Evolutionary conservation across 2,888 invertebrate genomes (phyloP).

Genomic region (Laothoe populi): DNA sequence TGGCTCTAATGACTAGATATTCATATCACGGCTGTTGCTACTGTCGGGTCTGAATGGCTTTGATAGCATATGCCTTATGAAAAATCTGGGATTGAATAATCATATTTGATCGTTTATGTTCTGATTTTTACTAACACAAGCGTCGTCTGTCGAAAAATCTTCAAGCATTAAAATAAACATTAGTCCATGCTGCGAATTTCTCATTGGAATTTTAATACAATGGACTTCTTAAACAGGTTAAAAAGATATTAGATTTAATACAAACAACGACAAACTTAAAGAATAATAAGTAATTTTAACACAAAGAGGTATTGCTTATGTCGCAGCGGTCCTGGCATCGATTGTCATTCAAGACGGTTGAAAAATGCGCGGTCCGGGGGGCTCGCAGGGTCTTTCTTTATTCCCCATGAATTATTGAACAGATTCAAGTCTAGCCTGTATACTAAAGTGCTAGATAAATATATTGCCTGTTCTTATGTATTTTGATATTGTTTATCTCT

Average conservation of each 20-base stretch:
- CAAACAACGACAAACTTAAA: slow-evolving; percentile 37
- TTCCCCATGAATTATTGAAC: slow-evolving; percentile 77
- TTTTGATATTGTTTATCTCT: slow-evolving; percentile 27
- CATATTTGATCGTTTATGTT: no score
- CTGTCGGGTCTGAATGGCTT: no score
- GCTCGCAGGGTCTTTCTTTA: slow-evolving; percentile 67
- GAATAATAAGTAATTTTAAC: slow-evolving; percentile 56
- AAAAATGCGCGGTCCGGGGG: slow-evolving; percentile 78
- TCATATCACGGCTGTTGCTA: neutral
- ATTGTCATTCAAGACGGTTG: slow-evolving; percentile 62
- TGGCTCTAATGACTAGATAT: no score
- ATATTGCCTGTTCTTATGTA: slow-evolving; percentile 38
- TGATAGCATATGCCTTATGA: no score
- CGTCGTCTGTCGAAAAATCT: no score
- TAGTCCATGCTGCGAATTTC: no score
- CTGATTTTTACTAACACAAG: no score
- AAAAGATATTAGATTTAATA: neutral
- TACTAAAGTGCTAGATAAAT: slow-evolving; percentile 36
- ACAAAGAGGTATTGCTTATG: slow-evolving; percentile 66
- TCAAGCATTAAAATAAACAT: no score
- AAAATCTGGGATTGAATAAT: no score
- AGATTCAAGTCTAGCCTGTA: slow-evolving; percentile 69
- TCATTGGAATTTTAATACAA: neutral
- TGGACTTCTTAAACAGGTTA: neutral
- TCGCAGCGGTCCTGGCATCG: slow-evolving; percentile 35